phyloP scores from a whole-genome alignment of 2,113 vertebrate species.

The Rhinogobius similis region DNA sequence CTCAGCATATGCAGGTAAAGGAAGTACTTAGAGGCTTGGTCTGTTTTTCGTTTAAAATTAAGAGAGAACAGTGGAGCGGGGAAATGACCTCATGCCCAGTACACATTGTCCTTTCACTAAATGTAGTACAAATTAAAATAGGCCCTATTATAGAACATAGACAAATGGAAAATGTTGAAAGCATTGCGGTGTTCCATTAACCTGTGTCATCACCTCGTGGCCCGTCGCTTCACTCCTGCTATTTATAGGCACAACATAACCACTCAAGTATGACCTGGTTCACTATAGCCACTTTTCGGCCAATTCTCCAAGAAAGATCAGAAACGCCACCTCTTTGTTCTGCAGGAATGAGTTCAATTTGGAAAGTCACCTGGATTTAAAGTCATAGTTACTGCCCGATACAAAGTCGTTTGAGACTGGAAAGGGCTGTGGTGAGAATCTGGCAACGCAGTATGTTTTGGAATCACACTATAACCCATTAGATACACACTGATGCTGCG shows the following conservation, averaged over 20 bases:
- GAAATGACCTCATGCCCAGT: constrained; percentile 36
- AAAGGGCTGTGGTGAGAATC: background rate
- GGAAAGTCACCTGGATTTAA: constrained; percentile 1
- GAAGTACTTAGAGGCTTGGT: background rate
- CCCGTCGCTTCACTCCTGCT: constrained; percentile 3
- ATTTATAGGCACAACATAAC: constrained; percentile 8
- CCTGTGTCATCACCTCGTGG: constrained; percentile 13
- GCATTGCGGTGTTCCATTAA: constrained; percentile 54
- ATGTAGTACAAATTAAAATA: constrained; percentile 23
- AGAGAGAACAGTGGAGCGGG: background rate
- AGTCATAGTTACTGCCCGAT: background rate
- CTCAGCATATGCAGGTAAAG: background rate
- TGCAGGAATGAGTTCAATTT: constrained; percentile 3
- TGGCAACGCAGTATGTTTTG: background rate
- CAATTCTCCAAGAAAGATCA: constrained; percentile 4
- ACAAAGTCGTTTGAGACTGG: background rate
- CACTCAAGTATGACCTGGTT: constrained; percentile 7
- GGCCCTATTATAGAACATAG: constrained; percentile 29
- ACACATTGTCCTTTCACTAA: constrained; percentile 47
- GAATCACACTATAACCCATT: background rate
- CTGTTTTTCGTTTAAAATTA: background rate
- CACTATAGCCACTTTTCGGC: constrained; percentile 1
- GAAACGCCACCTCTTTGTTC: background rate
- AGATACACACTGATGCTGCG: too few relatives aligned
- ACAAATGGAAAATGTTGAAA: constrained; percentile 41